These are phyloP conservation scores for silkworm (Bombyx mori) DNA, from an alignment of 1,140 invertebrate genomes.

Conservation along the genomic window DNA sequence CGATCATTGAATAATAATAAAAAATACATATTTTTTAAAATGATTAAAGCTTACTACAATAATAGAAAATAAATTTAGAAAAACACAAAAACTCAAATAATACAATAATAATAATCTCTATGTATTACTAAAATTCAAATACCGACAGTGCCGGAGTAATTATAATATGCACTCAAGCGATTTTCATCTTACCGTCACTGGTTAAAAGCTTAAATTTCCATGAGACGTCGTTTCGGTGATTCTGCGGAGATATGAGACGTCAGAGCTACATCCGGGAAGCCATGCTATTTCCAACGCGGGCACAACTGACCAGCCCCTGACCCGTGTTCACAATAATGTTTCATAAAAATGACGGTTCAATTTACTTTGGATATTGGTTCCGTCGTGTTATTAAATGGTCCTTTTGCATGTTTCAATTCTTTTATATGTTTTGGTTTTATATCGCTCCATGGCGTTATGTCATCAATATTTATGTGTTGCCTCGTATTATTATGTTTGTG, in stretches of 20 bases:
- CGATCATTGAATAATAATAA: too few species aligned
- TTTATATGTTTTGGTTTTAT: too few species aligned
- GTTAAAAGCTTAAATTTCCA: slow-evolving; percentile 31
- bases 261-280: slow-evolving; percentile 61
- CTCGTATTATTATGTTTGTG: too few species aligned
- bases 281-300: slow-evolving; percentile 45
- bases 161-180: neutral
- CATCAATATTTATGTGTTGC: too few species aligned
- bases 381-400: slow-evolving; percentile 12
- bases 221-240: slow-evolving; percentile 36
- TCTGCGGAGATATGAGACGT: slow-evolving; percentile 57
- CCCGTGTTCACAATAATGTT: slow-evolving; percentile 4
- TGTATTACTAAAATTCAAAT: too few species aligned
- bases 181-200: slow-evolving; percentile 24
- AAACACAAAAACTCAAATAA: too few species aligned
- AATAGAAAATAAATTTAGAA: too few species aligned
- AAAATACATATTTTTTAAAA: too few species aligned
- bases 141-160: too few species aligned
- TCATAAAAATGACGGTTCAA: slow-evolving; percentile 5
- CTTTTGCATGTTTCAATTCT: slow-evolving; percentile 3
- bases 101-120: too few species aligned
- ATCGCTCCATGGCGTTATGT: too few species aligned
- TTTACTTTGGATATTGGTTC: slow-evolving; percentile 4
- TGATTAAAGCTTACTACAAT: too few species aligned
- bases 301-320: slow-evolving; percentile 11